A percentile compares a stretch with the other conserved stretches of the same genome.
phyloP scores from a whole-genome alignment of 1,140 invertebrate species.

The Eciton burchellii region DNA sequence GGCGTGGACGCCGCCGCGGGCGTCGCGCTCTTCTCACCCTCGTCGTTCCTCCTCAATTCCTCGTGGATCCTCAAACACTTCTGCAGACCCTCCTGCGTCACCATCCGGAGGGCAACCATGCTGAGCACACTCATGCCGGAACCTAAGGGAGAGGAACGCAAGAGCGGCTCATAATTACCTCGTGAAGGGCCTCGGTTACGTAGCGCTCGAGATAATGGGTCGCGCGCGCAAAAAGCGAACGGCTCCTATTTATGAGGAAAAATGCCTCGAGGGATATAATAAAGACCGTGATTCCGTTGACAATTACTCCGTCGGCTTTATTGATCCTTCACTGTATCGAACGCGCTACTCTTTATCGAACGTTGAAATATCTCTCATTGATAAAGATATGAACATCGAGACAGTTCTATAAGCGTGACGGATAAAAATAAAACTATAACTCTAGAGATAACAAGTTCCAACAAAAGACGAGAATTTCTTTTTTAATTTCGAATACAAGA shows the following conservation, averaged over 20 bases:
- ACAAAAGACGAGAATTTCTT: too few relatives aligned
- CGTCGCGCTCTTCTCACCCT: background rate
- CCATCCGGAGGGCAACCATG: conserved; percentile 90
- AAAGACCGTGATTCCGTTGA: background rate
- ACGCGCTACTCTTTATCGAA: background rate
- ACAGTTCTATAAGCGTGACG: too few relatives aligned
- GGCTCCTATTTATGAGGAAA: conserved; percentile 6
- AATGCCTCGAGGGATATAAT: background rate
- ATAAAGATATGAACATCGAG: too few relatives aligned
- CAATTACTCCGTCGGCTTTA: background rate
- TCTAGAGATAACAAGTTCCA: too few relatives aligned
- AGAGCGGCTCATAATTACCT: conserved; percentile 45
- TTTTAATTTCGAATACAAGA: too few relatives aligned
- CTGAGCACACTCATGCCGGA: conserved; percentile 93
- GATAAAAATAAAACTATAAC: too few relatives aligned
- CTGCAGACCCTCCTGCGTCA: conserved; percentile 88
- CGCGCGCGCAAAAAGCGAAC: background rate
- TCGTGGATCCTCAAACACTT: conserved; percentile 85
- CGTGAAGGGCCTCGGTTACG: conserved; percentile 20
- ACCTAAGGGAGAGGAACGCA: conserved; percentile 79
- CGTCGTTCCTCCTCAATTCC: conserved; percentile 58
- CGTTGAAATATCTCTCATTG: background rate
- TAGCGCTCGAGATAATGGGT: background rate
- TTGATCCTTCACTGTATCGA: background rate
- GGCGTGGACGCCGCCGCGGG: background rate